phyloP scores from a whole-genome alignment of 2,888 invertebrate genomes.

The Nebria brevicollis region DNA sequence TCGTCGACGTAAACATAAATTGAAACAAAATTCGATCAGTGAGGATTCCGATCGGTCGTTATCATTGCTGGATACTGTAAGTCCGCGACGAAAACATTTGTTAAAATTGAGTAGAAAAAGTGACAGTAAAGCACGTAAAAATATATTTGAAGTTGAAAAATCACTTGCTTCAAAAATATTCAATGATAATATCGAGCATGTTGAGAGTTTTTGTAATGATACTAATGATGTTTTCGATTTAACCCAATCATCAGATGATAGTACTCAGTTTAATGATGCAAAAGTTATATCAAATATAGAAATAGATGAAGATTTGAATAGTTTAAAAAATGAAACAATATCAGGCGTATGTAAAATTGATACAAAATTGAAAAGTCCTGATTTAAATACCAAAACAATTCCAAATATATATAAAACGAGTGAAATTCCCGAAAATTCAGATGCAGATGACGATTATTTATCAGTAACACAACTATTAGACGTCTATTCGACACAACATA shows the following conservation, averaged over 20 bases:
- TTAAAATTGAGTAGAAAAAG: background rate
- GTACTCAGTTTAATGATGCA: constrained; percentile 10
- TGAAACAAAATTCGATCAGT: background rate
- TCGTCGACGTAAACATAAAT: constrained; percentile 24
- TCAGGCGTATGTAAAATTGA: too few species aligned
- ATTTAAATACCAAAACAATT: too few species aligned
- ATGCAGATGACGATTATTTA: constrained; percentile 51
- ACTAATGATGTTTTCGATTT: constrained; percentile 31
- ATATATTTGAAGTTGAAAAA: constrained; percentile 3
- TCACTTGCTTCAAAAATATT: background rate
- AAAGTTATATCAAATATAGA: constrained; percentile 9
- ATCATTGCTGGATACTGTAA: constrained; percentile 22
- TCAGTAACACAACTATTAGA: background rate
- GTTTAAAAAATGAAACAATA: too few species aligned
- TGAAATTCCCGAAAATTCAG: background rate
- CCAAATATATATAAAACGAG: too few species aligned
- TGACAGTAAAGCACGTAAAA: constrained; percentile 6
- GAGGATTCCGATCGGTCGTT: background rate
- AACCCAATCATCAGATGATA: constrained; percentile 29
- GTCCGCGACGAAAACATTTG: background rate
- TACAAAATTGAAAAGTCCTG: too few species aligned
- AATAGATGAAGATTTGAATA: constrained; percentile 10
- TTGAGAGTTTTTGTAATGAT: constrained; percentile 53
- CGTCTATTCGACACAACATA: background rate
- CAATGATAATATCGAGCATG: constrained; percentile 52